Base-by-base conservation (phyloP, 2,113 vertebrate genomes). In the Dascyllus trimaculatus region DNA sequence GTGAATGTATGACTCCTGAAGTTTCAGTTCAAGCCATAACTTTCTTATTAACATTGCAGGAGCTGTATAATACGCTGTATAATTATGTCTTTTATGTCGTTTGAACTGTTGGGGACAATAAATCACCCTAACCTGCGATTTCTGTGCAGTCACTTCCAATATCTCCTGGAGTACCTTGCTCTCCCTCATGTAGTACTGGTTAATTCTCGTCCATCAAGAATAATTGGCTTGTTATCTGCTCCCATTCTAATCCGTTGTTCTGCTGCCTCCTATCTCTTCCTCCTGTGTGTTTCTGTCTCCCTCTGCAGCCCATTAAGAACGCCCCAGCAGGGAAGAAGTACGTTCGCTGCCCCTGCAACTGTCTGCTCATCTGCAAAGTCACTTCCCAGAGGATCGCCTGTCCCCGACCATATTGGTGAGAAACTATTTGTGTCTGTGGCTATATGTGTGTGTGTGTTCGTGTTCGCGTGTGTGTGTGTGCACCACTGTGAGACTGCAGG, bases 321-420 rank as follows among this genome's bases (percentile, higher is more conserved):
- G 96, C 96, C 71, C 97, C 96, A 3, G 95, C 95, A 38, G 96
- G 97, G 75, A 97, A 98, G 93, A 97, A 97, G 90, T 97, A 98
- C 51, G 96, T 97, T 11, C 95, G 96, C 70, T 97, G 96, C 75
- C 96, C 96, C 56, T 97, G 96, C 91, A 97, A 97, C 91, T 97
- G 96, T 84, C 95, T 97, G 71, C 95, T 98, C 88, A 97, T 97
- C 92, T 97, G 97, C 93, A 97, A 97, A 93, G 96, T 97, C 87
- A 97, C 96, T 8, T 98, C 96, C 62, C 96, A 97, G 83, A 92
- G 96, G 89, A 97, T 97, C 66, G 96, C 96, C 76, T 97, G 96
- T 68, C 97, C 96, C 56, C 94, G 97, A 58, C 95, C 95, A 6
- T 97, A 97, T 86, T 97, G 96, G 96, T 98, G 92, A 95, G 95